Evolutionary conservation across 2,888 invertebrate genomes (phyloP).

Genomic region (Erebia palarica): DNA sequence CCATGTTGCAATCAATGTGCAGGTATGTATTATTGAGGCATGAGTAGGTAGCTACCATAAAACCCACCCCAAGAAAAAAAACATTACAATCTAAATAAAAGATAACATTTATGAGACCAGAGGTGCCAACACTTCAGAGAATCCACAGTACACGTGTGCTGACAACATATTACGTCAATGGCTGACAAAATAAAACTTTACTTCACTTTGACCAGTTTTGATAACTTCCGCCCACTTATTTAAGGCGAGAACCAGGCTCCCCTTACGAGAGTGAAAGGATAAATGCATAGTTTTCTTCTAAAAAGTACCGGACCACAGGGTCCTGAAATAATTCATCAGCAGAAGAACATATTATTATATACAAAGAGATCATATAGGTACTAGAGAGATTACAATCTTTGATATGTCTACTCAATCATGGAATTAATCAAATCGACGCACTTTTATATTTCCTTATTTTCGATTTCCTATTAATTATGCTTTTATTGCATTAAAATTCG

Average conservation of each 20-base stretch:
- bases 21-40: too few relatives aligned
- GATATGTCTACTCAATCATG: too few relatives aligned
- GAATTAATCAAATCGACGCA: too few relatives aligned
- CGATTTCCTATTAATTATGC: too few relatives aligned
- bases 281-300: background rate
- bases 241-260: background rate
- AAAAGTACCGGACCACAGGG: background rate
- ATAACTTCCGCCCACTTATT: slow-evolving; percentile 28
- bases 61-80: background rate
- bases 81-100: slow-evolving; percentile 17
- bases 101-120: slow-evolving; percentile 3
- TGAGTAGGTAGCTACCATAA: background rate
- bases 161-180: too few relatives aligned
- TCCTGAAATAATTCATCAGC: background rate
- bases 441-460: too few relatives aligned
- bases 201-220: background rate
- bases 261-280: background rate
- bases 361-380: too few relatives aligned
- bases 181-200: slow-evolving; percentile 26
- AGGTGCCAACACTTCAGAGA: slow-evolving; percentile 25
- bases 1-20: too few relatives aligned
- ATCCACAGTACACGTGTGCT: slow-evolving; percentile 33
- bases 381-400: too few relatives aligned
- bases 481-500: too few relatives aligned
- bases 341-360: too few relatives aligned